phyloP scores from a whole-genome alignment of 2,797 vertebrate species.

The Manis crassicaudata region DNA sequence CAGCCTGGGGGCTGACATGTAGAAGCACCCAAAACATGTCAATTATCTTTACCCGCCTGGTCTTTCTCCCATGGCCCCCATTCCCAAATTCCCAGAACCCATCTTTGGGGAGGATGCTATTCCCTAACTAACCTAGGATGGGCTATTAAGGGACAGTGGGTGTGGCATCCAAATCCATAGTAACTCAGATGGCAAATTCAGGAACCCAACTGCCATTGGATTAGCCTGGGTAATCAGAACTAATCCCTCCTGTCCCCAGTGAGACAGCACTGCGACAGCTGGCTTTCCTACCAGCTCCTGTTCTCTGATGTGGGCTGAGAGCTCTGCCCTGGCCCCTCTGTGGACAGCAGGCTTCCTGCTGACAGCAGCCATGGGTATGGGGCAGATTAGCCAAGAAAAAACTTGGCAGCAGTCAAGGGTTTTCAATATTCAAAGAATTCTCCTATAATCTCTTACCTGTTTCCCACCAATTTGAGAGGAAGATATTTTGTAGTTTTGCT shows the following conservation, averaged over 20 bases:
- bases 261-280: not conserved
- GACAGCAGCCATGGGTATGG: not conserved
- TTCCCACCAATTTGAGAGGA: not conserved
- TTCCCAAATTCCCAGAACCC: not conserved
- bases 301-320: not conserved
- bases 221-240: constrained; percentile 36
- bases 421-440: not conserved
- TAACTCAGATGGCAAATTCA: not conserved
- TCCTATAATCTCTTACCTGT: not conserved
- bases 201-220: not conserved
- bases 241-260: constrained; percentile 16
- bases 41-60: not conserved
- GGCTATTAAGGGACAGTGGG: not conserved
- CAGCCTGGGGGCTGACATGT: not conserved
- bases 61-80: not conserved
- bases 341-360: not conserved
- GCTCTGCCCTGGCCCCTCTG: not conserved
- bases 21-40: not conserved
- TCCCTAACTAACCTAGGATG: not conserved
- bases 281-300: not conserved
- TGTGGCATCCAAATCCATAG: not conserved
- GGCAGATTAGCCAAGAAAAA: not conserved
- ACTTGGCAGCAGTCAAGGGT: not conserved
- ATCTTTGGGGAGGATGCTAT: not conserved
- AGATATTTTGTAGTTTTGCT: not conserved